phyloP scores from a whole-genome alignment of 2,888 invertebrate species.

The Dyspetes luteomarginatus region DNA sequence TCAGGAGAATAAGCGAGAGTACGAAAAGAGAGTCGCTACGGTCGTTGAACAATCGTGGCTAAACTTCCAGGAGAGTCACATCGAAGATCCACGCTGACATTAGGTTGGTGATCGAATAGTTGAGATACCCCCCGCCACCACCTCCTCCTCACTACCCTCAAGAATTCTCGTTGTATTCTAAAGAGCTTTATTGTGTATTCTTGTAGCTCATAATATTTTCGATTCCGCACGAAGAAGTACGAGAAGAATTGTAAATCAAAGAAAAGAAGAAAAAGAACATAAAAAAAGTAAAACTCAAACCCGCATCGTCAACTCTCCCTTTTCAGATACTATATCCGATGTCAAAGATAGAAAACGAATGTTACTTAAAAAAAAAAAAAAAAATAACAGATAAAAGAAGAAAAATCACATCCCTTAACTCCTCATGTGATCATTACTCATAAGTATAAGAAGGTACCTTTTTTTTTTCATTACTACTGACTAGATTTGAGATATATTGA shows the following conservation, averaged over 20 bases:
- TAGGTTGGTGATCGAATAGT: slow-evolving; percentile 66
- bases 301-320: slow-evolving; percentile 41
- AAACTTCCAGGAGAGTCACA: slow-evolving; percentile 82
- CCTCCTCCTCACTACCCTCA: no score
- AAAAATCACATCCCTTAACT: slow-evolving; percentile 65
- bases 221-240: slow-evolving; percentile 40
- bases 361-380: slow-evolving; percentile 58
- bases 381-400: slow-evolving; percentile 59
- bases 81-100: slow-evolving; percentile 82
- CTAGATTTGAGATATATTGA: slow-evolving; percentile 61
- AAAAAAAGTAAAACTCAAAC: slow-evolving; percentile 3
- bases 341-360: slow-evolving; percentile 50
- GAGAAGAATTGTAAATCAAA: slow-evolving; percentile 29
- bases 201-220: slow-evolving; percentile 54
- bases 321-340: slow-evolving; percentile 30
- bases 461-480: slow-evolving; percentile 44
- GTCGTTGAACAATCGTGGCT: slow-evolving; percentile 88
- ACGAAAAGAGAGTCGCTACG: slow-evolving; percentile 87
- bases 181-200: slow-evolving; percentile 61
- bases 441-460: slow-evolving; percentile 62
- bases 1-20: slow-evolving; percentile 88
- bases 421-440: slow-evolving; percentile 73
- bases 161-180: slow-evolving; percentile 41
- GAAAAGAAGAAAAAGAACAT: slow-evolving; percentile 23
- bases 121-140: no score